Percentiles rank a stretch among this genome's conserved stretches.
Conservation (phyloP, 2,113 vertebrate species). For the Anhinga rufa region DNA sequence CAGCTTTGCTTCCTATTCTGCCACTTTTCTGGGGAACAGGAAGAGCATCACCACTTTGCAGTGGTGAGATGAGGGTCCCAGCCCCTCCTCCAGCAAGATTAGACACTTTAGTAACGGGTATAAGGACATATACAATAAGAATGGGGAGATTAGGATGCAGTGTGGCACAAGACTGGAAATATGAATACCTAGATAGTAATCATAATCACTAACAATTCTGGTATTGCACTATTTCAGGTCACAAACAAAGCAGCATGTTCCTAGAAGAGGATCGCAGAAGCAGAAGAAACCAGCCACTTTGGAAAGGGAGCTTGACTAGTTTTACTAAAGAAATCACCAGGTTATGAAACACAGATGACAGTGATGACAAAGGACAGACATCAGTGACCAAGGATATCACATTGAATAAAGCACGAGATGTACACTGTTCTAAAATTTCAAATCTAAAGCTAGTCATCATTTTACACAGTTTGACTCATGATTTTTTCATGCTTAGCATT, state of each 20-base stretch:
- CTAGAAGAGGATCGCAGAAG: background rate
- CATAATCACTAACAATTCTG: background rate
- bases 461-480: background rate
- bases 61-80: background rate
- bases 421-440: background rate
- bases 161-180: background rate
- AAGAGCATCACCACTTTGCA: background rate
- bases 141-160: background rate
- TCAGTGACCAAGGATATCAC: background rate
- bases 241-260: background rate
- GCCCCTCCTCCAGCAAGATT: background rate
- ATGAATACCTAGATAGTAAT: background rate
- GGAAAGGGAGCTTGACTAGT: background rate
- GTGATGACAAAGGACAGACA: background rate
- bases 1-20: background rate
- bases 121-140: background rate
- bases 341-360: background rate
- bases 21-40: background rate
- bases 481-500: background rate
- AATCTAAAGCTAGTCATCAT: background rate
- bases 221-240: background rate
- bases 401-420: background rate
- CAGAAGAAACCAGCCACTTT: background rate
- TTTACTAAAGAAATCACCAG: background rate
- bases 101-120: background rate